Evolutionary conservation across 2,888 invertebrate genomes (phyloP).

Genomic region (Platycheirus albimanus): DNA sequence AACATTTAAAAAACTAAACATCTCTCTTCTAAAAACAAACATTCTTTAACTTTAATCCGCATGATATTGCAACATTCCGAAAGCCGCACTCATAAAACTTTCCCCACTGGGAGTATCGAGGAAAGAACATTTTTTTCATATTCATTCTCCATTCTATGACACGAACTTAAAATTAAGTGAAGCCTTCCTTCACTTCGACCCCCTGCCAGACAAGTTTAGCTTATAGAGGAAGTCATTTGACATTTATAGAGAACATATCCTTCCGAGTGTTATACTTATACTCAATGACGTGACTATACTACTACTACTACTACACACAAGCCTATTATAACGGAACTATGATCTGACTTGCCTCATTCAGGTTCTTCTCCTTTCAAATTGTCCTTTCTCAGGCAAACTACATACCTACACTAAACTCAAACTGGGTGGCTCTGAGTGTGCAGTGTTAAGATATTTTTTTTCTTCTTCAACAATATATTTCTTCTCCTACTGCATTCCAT

Average conservation of each 20-base stretch:
- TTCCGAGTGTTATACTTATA: conserved; percentile 54
- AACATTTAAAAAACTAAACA: conserved; percentile 18
- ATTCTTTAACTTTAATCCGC: conserved; percentile 19
- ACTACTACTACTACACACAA: conserved; percentile 30
- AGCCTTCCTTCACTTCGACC: conserved; percentile 2
- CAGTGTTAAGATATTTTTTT: conserved; percentile 29
- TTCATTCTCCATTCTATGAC: conserved; percentile 41
- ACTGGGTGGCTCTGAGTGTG: neutral
- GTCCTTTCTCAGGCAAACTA: conserved; percentile 34
- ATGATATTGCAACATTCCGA: conserved; percentile 46
- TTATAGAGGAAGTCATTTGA: conserved; percentile 69
- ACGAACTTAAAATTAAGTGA: conserved; percentile 47
- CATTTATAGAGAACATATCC: conserved; percentile 65
- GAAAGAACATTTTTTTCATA: conserved; percentile 14
- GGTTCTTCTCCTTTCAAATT: conserved; percentile 25
- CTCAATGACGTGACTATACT: conserved; percentile 20
- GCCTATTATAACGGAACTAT: conserved; percentile 30
- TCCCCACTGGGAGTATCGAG: neutral
- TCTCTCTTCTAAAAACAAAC: conserved; percentile 18
- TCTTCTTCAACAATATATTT: conserved; percentile 3
- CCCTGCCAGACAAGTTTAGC: conserved; percentile 18
- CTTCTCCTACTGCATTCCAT: conserved; percentile 37
- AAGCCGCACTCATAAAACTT: conserved; percentile 18
- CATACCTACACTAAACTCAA: neutral
- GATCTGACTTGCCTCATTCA: conserved; percentile 28